Conservation (phyloP, 2,888 invertebrate species). For the Cacoxenus indagator region DNA sequence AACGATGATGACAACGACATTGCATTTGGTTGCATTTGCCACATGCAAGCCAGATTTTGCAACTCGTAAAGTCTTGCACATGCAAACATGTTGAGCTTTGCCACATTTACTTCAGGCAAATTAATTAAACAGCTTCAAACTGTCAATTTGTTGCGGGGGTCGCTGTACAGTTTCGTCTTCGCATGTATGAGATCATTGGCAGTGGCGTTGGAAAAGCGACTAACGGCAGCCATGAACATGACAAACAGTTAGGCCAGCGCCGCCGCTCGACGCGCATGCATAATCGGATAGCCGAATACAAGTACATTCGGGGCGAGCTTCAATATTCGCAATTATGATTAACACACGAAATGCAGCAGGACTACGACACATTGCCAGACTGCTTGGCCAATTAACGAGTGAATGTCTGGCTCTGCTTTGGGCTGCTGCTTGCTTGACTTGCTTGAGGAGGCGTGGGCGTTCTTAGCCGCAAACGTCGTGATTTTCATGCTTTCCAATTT, state of each 20-base stretch:
- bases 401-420: neutral
- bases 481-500: constrained; percentile 19
- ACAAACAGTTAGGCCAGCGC: neutral
- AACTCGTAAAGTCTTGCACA: constrained; percentile 6
- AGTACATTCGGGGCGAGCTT: neutral
- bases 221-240: neutral
- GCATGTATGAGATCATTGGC: neutral
- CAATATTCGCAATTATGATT: constrained; percentile 12
- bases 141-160: too few species aligned
- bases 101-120: constrained; percentile 53
- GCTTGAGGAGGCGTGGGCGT: constrained; percentile 4
- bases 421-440: neutral
- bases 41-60: constrained; percentile 11
- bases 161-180: too few species aligned
- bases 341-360: neutral
- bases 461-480: constrained; percentile 14
- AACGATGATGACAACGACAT: constrained; percentile 31
- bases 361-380: constrained; percentile 1
- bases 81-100: constrained; percentile 32
- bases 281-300: constrained; percentile 8
- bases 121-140: constrained; percentile 49
- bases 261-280: neutral
- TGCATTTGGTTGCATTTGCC: too few species aligned
- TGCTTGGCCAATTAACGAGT: constrained; percentile 15
- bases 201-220: neutral